Evolutionary conservation across 2,797 vertebrate species (phyloP), one percentile per base, ranked within the genome.

Genomic region (Gymnoscopelus microlampas): DNA sequence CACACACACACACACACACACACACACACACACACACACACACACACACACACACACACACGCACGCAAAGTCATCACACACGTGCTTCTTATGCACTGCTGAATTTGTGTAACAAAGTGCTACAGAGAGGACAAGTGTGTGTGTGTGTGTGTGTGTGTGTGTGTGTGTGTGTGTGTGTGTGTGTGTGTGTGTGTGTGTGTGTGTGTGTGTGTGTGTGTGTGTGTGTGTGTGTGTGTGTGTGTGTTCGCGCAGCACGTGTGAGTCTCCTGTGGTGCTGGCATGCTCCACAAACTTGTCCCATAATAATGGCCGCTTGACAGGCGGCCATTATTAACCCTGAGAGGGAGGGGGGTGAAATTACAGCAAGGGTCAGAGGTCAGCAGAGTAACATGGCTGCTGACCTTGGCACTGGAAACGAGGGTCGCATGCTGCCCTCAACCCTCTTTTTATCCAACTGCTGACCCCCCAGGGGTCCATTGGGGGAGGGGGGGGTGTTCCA

Each of bases 291-390:
- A 29, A 29, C 26, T 29, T 3, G 26, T 2, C 26, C 3, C 26
- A 3, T 29, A 4, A 19, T 19, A 19, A 19, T 19, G 19, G n/a
- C n/a, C n/a, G n/a, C n/a, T n/a, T n/a, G n/a, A n/a, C n/a, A n/a
- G n/a, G 19, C 19, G 19, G 19, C 19, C 19, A 19, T 19, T 19
- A 19, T 19, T 19, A 19, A 19, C 19, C 19, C 19, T 19, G 19
- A 81, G 76, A 70, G 79, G 78, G 71, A 81, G 85, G 67, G 65
- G 70, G 53, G 69, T 60, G 24, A 80, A 88, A 87, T 85, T 67
- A 85, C 77, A 77, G 26, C 3, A 59, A 59, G 60, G 73, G 70
- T 85, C 81, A 87, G 60, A 85, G 79, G 76, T 87, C 79, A 85
- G 84, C 71, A 79, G 87, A 91, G 78, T 78, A 83, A 86, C 77